A percentile compares a stretch with the other conserved stretches of the same genome.
These are phyloP conservation scores for Lucifuga dentata DNA, from an alignment of 2,113 vertebrate genomes.

Conservation along the genomic window DNA sequence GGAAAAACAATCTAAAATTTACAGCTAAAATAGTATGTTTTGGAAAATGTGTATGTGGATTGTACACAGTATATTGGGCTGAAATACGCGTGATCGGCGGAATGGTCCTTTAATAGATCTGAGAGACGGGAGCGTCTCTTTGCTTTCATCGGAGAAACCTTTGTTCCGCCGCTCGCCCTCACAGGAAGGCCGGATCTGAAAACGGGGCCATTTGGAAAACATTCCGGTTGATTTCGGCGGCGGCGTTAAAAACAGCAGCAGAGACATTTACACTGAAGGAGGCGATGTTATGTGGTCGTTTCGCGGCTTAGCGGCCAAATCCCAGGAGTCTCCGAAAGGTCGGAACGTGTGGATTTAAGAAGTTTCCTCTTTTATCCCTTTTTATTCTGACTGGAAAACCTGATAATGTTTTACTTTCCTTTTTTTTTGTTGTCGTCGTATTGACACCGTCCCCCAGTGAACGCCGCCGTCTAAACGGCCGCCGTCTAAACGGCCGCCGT, in stretches of 20 bases:
- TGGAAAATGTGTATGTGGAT: too few relatives aligned
- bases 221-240: constrained; percentile 56
- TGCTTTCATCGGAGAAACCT: constrained; percentile 50
- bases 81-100: too few relatives aligned
- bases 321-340: too few relatives aligned
- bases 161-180: constrained; percentile 48
- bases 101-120: too few relatives aligned
- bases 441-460: constrained; percentile 30
- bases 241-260: constrained; percentile 6
- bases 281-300: constrained; percentile 42
- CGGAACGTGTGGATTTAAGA: too few relatives aligned
- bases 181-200: constrained; percentile 44
- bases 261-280: constrained; percentile 52
- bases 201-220: constrained; percentile 67
- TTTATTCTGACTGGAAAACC: constrained; percentile 48
- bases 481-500: constrained; percentile 66
- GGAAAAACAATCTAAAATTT: too few relatives aligned
- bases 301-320: constrained; percentile 34
- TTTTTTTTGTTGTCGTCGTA: constrained; percentile 48
- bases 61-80: too few relatives aligned
- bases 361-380: constrained; percentile 39
- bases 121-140: constrained; percentile 41
- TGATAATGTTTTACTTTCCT: constrained; percentile 33
- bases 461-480: constrained; percentile 64
- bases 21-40: too few relatives aligned